phyloP scores from a whole-genome alignment of 2,113 vertebrate genomes.

The Gymnogyps californianus region DNA sequence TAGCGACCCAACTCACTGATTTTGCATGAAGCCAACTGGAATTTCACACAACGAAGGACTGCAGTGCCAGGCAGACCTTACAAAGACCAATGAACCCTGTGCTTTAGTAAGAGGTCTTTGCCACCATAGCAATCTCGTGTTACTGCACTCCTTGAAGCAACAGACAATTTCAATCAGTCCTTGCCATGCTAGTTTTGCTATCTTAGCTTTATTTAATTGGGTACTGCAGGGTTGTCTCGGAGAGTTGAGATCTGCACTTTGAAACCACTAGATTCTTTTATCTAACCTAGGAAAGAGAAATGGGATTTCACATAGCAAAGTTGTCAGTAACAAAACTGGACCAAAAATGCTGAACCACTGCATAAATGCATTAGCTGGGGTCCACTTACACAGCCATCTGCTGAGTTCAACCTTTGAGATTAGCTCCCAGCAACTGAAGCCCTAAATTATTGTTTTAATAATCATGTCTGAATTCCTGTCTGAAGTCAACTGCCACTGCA shows the following conservation, averaged over 20 bases:
- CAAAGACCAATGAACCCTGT: background rate
- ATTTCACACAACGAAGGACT: background rate
- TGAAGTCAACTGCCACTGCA: background rate
- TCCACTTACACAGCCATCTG: background rate
- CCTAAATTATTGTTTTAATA: constrained; percentile 7
- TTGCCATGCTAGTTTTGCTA: background rate
- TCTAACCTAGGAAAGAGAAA: background rate
- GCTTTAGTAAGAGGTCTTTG: background rate
- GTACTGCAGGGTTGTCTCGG: background rate
- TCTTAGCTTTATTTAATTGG: background rate
- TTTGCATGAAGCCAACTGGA: background rate
- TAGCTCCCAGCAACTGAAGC: background rate
- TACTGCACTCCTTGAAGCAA: background rate
- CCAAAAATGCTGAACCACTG: background rate
- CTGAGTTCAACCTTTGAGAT: background rate
- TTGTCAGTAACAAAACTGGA: background rate
- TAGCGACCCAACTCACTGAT: background rate
- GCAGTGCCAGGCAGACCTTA: background rate
- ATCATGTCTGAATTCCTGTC: background rate
- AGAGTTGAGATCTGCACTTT: background rate
- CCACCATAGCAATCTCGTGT: background rate
- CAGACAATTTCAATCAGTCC: background rate
- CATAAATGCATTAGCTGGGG: background rate
- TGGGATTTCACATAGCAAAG: background rate
- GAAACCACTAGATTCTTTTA: background rate